Base-by-base conservation (phyloP, 2,797 vertebrate genomes). In the Cichlasoma orientale region DNA sequence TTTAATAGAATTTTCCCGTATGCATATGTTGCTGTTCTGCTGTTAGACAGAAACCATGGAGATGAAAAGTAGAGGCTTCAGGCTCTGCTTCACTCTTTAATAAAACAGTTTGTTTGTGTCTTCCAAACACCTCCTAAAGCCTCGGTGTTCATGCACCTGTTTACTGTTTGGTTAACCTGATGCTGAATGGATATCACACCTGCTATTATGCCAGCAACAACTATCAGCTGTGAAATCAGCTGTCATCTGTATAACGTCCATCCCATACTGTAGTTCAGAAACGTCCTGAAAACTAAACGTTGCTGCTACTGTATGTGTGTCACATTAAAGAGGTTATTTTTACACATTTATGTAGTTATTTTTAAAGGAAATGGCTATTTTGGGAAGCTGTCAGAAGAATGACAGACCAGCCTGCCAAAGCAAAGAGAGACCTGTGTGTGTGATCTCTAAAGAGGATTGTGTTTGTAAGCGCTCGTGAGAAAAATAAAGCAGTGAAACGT, bases 151-250 rank as follows among this genome's bases (percentile, higher is more conserved):
- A 1, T 74, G 74, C 88, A 89, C 82, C 90, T 90, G 87, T 72
- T 84, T 66, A n/a, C 50, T 86, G 88, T 89, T 90, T 89, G 80
- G 59, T 83, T 87, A 75, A 83, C 80, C 77, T 82, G 80, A 74
- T 38, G 66, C 61, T 86, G 56, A 79, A 74, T 82, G 57, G 33
- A 66, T 21, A 74, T 74, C 68, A 75, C 72, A 31, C 47, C 11
- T 23, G 8, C 58, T 69, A 53, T 70, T 87, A 78, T 83, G 11
- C 27, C 36, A 29, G 47, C 19, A 44, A 52, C 59, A 56, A 66
- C 69, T 6, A 76, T 23, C 56, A 79, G 29, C 54, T 19, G 56
- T 69, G 33, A 79, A 72, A 78, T 72, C 53, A 75, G 53, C 7
- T 70, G 9, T 31, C 47, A 29, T 78, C 47, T 73, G 21, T 33